Evolutionary conservation across 1,140 invertebrate genomes (phyloP).

Genomic region (Drosophila triauraria): DNA sequence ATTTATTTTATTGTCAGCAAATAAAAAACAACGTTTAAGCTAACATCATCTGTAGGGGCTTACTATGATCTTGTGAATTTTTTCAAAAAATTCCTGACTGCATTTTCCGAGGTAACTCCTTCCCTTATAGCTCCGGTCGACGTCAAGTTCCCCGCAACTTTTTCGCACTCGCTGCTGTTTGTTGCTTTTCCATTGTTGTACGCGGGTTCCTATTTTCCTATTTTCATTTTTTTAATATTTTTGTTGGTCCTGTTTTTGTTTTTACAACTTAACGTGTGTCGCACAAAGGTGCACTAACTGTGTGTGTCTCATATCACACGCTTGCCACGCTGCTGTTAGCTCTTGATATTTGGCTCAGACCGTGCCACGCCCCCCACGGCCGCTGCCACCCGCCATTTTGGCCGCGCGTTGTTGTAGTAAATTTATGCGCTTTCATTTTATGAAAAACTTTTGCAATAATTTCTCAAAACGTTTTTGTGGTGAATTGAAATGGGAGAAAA

Average conservation of each 20-base stretch:
- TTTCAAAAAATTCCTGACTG: slow-evolving; percentile 29
- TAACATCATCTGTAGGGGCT: background rate
- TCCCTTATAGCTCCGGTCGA: slow-evolving; percentile 10
- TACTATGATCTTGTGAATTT: background rate
- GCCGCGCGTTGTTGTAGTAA: slow-evolving; percentile 64
- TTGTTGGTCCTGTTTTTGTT: slow-evolving; percentile 55
- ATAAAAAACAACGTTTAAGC: too few species aligned
- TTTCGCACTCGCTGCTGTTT: slow-evolving; percentile 57
- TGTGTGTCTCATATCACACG: slow-evolving; percentile 62
- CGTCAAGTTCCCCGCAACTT: slow-evolving; percentile 41
- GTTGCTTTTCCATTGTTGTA: slow-evolving; percentile 42
- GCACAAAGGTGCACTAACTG: slow-evolving; percentile 74
- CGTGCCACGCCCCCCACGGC: background rate
- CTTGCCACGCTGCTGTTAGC: slow-evolving; percentile 65
- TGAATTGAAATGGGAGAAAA: slow-evolving; percentile 85
- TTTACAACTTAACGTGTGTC: slow-evolving; percentile 81
- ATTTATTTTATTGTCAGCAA: background rate
- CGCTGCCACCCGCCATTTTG: background rate
- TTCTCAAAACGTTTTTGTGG: slow-evolving; percentile 85
- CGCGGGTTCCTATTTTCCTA: slow-evolving; percentile 5
- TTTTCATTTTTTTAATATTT: slow-evolving; percentile 14
- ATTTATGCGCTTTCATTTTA: slow-evolving; percentile 85
- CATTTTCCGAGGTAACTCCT: slow-evolving; percentile 19
- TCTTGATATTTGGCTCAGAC: slow-evolving; percentile 78
- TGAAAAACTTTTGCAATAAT: slow-evolving; percentile 85